These are phyloP conservation scores for Pseudorasbora parva DNA, from an alignment of 2,113 vertebrate genomes.

Conservation along the genomic window DNA sequence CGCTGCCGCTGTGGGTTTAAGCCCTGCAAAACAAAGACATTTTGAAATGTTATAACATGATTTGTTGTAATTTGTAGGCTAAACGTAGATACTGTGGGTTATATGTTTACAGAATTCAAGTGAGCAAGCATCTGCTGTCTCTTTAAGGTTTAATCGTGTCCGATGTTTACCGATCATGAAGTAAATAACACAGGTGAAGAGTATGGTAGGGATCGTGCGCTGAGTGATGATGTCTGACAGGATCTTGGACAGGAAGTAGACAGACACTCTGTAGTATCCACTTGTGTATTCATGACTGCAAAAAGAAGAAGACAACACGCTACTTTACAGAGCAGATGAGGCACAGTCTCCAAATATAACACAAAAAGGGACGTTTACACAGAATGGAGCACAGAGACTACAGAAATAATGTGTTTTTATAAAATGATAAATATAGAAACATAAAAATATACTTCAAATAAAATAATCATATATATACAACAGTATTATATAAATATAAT, in stretches of 20 bases:
- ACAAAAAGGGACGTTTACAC: not conserved
- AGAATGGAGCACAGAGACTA: not conserved
- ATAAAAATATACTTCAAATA: too few relatives aligned
- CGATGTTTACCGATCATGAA: slow-evolving; percentile 85
- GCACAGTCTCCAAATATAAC: not conserved
- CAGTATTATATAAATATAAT: too few relatives aligned
- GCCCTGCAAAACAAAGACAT: slow-evolving; percentile 70
- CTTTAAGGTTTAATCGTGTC: not conserved
- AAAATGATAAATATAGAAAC: not conserved
- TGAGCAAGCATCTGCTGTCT: not conserved
- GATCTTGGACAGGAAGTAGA: slow-evolving; percentile 90
- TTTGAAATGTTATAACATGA: not conserved
- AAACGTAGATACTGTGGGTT: not conserved
- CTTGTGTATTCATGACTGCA: slow-evolving; percentile 94
- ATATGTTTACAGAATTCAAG: not conserved
- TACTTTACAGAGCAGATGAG: not conserved
- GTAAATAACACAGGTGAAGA: slow-evolving; percentile 85
- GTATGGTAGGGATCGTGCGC: slow-evolving; percentile 81
- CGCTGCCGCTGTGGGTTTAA: slow-evolving; percentile 76
- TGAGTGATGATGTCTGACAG: slow-evolving; percentile 84
- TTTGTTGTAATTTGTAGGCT: not conserved
- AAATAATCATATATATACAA: too few relatives aligned
- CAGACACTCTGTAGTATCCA: slow-evolving; percentile 91
- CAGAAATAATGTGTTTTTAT: not conserved
- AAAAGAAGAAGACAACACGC: slow-evolving; percentile 44